phyloP scores from a whole-genome alignment of 2,888 invertebrate genomes.

The Orthosia incerta region DNA sequence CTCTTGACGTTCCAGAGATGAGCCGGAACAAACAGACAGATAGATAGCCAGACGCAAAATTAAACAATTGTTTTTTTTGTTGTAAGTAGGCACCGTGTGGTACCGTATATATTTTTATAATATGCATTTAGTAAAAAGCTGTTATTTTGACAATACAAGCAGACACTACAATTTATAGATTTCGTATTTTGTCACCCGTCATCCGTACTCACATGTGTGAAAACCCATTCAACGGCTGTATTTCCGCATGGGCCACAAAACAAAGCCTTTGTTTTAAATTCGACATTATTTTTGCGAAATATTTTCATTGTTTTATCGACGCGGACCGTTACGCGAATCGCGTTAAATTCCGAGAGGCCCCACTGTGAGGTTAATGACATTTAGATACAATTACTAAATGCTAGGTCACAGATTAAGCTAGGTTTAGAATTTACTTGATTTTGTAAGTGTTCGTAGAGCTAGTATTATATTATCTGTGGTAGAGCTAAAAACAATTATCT shows the following conservation, averaged over 20 bases:
- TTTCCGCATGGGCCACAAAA: conserved; percentile 60
- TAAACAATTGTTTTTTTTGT: too few relatives aligned
- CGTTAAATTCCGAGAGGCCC: conserved; percentile 38
- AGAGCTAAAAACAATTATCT: neutral
- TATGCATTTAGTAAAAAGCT: too few relatives aligned
- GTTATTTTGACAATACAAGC: too few relatives aligned
- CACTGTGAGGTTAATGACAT: conserved; percentile 44
- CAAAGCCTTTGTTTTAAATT: conserved; percentile 52
- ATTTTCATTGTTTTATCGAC: conserved; percentile 63
- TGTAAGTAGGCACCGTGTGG: too few relatives aligned
- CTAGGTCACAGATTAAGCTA: conserved; percentile 22
- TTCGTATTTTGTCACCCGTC: conserved; percentile 15
- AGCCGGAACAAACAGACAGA: too few relatives aligned
- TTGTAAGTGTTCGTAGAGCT: neutral
- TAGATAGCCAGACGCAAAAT: too few relatives aligned
- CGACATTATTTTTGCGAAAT: conserved; percentile 60
- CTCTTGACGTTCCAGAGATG: too few relatives aligned
- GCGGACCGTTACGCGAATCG: conserved; percentile 43
- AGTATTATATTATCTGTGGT: too few relatives aligned
- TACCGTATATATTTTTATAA: too few relatives aligned
- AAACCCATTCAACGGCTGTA: conserved; percentile 36
- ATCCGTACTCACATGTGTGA: conserved; percentile 24
- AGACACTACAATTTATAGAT: too few relatives aligned
- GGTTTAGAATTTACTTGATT: conserved; percentile 2
- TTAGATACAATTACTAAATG: conserved; percentile 36